Evolutionary conservation across 2,113 vertebrate genomes (phyloP), one percentile per base, ranked within the genome.

Genomic region (Copsychus sechellarum): DNA sequence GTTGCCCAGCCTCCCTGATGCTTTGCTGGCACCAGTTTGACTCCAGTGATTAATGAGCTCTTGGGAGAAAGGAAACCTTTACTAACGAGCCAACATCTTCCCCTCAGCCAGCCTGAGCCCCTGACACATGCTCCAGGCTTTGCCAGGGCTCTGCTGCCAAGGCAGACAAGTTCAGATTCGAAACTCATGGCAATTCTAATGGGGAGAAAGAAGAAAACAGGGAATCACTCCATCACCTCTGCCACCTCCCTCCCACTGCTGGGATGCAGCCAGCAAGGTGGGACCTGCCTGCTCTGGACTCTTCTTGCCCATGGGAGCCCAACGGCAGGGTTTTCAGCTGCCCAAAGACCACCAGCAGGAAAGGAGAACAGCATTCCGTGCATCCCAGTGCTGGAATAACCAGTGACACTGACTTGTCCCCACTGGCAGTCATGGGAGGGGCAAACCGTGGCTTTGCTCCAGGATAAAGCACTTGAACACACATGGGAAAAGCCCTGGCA

Each of bases 11-110:
- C 86, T 51, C 62, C 53, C 57, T 1, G 23, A 12, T 24, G 79
- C 83, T 74, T 12, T 40, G 40, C 89, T 93, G 93, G 94, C 93
- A 87, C 70, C 14, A 2, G 38, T 25, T 38, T 17, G 48, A 21
- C 70, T 54, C 73, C 36, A 2, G 78, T 77, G 95, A 96, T 89
- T 92, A 85, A 95, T 38, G 91, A 78, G 33, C 3, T 67, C 77
- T 86, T 16, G 48, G 91, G 92, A 93, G 86, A 81, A 79, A 93
- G n/a, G 81, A 87, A 92, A 71, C 70, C 89, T 96, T 95, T 91
- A 95, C 93, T 65, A 78, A 81, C 0, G 36, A 95, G 94, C 94
- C 94, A 93, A 42, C 61, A 76, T 26, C 69, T 36, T 86, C 65
- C 86, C 64, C 82, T 83, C 64, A 74, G 17, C 23, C 74, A 62